Evolutionary conservation across 2,113 vertebrate genomes (phyloP).

Genomic region (Epinephelus lanceolatus): DNA sequence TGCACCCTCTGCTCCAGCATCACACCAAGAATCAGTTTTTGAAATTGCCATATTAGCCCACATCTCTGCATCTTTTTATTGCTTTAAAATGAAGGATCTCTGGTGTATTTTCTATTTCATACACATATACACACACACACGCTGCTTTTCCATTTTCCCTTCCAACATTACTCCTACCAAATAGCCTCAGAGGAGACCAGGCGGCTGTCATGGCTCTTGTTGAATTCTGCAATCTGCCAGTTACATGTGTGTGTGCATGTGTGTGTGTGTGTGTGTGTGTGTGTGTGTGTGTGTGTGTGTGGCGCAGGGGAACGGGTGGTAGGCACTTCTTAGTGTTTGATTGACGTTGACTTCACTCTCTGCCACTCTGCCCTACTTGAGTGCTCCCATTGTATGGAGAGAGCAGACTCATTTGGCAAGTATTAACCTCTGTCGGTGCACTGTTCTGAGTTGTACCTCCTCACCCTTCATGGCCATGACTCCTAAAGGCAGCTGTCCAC

Average conservation of each 20-base stretch:
- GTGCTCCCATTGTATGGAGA: conserved; percentile 50
- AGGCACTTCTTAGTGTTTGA: conserved; percentile 41
- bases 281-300: not conserved
- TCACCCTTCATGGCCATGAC: conserved; percentile 32
- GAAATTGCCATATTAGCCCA: not conserved
- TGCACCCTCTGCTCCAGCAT: not conserved
- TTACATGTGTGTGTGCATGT: conserved; percentile 11
- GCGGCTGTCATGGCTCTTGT: conserved; percentile 47
- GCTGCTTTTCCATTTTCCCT: not conserved
- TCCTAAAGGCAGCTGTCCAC: conserved; percentile 43
- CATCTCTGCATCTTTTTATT: conserved; percentile 6
- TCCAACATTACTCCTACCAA: conserved; percentile 46
- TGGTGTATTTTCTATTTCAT: conserved; percentile 19
- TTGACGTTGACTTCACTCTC: conserved; percentile 55
- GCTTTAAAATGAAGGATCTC: conserved; percentile 23
- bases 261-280: not conserved
- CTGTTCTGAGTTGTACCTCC: conserved; percentile 40
- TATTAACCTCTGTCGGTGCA: conserved; percentile 68
- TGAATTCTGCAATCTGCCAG: conserved; percentile 35
- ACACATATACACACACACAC: not conserved
- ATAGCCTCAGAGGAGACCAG: conserved; percentile 42
- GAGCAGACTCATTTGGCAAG: conserved; percentile 62
- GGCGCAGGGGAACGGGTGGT: not conserved
- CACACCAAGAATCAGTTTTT: not conserved
- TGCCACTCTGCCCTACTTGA: conserved; percentile 45